Base-by-base conservation (phyloP, 2,888 invertebrate genomes). In the Notodonta dromedarius region DNA sequence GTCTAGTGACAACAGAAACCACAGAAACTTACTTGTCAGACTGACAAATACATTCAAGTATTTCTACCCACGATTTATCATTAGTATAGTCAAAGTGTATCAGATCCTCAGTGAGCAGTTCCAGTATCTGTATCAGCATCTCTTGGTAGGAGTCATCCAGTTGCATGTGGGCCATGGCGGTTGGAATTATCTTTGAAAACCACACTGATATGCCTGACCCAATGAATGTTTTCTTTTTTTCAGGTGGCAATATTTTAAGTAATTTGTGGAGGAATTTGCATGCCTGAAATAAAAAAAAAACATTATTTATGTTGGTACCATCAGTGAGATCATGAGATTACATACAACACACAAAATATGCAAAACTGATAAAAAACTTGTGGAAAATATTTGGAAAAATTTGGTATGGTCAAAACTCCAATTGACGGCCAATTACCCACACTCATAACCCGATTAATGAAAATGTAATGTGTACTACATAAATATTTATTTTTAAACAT, bases 131-230 rank as follows among this genome's bases (percentile, higher is more conserved):
- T 63, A 82, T 77, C 65, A 12, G 57, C 6, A 16, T 42, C 50
- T 67, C 57, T 61, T 54, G 40, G 62, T 70, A 42, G 65, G 55
- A 24, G 42, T 54, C 60, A 13, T 44, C 58, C 8, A 50, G 59
- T 9, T 57, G 59, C 40, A 67, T 32, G 32, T 66, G 60, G 16
- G 44, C 42, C 67, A 94, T 89, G 60, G 91, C 77, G 16, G 86
- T 74, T 0, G 94, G 94, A 58, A 95, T 71, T 8, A 95, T 74
- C 65, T 87, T 90, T 2, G 83, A 80, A 50, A 94, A 87, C 94
- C 94, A 95, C 57, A 93, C 78, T 14, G 81, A 71, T 7, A 94
- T 70, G 13, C 94, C 90, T 53, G 89, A 86, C 64, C 75, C 86
- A 54, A 86, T 81, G 84, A 86, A 93, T 60, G 56, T 76, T 66